Evolutionary conservation across 2,797 vertebrate genomes (phyloP).

Genomic region (Cuculus canorus): DNA sequence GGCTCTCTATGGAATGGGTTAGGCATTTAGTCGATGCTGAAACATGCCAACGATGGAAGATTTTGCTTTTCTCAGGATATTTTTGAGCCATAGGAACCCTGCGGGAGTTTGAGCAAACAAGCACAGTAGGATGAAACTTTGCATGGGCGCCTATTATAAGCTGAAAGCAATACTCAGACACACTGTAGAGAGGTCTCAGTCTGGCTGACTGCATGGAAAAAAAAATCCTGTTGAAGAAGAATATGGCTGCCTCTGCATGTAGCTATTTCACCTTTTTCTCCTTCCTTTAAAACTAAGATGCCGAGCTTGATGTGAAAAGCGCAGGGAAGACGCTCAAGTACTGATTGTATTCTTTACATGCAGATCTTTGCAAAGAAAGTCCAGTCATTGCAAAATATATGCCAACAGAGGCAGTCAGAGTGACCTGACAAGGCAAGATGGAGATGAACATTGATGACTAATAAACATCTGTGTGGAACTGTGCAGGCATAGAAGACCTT

Average conservation of each 20-base stretch:
- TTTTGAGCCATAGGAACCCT: constrained; percentile 78
- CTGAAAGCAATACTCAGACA: constrained; percentile 79
- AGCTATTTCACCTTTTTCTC: constrained; percentile 79
- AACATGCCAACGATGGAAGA: constrained; percentile 73
- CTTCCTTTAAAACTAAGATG: constrained; percentile 81
- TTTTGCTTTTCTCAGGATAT: constrained; percentile 81
- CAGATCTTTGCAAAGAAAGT: constrained; percentile 89
- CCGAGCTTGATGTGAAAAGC: constrained; percentile 78
- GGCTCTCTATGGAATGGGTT: constrained; percentile 73
- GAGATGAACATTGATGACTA: constrained; percentile 83
- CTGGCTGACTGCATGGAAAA: constrained; percentile 82
- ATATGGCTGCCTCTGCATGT: constrained; percentile 86
- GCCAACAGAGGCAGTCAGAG: constrained; percentile 87
- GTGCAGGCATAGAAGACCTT: constrained; percentile 80
- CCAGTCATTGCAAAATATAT: constrained; percentile 90
- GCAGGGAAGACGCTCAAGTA: constrained; percentile 83
- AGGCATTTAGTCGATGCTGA: constrained; percentile 62
- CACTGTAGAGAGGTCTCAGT: constrained; percentile 77
- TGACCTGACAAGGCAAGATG: constrained; percentile 83
- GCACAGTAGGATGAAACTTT: constrained; percentile 77
- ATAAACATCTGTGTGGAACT: constrained; percentile 83
- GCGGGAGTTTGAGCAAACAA: constrained; percentile 75
- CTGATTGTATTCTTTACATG: constrained; percentile 90
- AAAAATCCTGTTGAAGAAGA: constrained; percentile 79
- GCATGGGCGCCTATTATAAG: constrained; percentile 76